Conservation (phyloP, 2,888 invertebrate species). For the Sminthurides aquaticus region DNA sequence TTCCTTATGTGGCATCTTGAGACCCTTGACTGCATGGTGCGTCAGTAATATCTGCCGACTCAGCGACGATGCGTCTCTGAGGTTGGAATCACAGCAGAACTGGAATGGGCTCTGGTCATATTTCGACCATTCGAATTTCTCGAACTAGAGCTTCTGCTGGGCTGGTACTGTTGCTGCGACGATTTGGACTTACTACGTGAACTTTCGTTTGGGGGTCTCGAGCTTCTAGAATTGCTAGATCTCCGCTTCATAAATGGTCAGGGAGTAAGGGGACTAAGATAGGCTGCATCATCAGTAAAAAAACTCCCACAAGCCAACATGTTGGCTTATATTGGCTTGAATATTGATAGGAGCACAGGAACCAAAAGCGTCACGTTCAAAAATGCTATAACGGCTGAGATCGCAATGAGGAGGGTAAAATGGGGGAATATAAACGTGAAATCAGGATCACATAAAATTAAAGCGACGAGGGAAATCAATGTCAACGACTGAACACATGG, state of each 20-base stretch:
- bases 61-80: background rate
- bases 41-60: background rate
- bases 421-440: slow-evolving; percentile 43
- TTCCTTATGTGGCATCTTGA: background rate
- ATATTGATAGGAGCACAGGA: slow-evolving; percentile 76
- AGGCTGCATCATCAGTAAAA: slow-evolving; percentile 40
- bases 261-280: slow-evolving; percentile 41
- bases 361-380: slow-evolving; percentile 84
- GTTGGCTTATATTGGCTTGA: slow-evolving; percentile 40
- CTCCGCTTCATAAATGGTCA: slow-evolving; percentile 38
- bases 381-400: slow-evolving; percentile 61
- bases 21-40: background rate
- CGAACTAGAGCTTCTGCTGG: slow-evolving; percentile 29
- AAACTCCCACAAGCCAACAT: slow-evolving; percentile 38
- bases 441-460: slow-evolving; percentile 43
- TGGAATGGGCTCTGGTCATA: too few species aligned
- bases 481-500: slow-evolving; percentile 43
- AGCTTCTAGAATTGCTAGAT: slow-evolving; percentile 8
- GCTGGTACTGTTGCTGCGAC: slow-evolving; percentile 27
- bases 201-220: slow-evolving; percentile 13
- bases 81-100: too few species aligned
- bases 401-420: slow-evolving; percentile 41
- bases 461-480: slow-evolving; percentile 42
- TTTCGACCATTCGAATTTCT: too few species aligned
- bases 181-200: slow-evolving; percentile 34